Evolutionary conservation across 2,888 invertebrate genomes (phyloP), one percentile per base, ranked within the genome.

Genomic region (Anoncus sp.): DNA sequence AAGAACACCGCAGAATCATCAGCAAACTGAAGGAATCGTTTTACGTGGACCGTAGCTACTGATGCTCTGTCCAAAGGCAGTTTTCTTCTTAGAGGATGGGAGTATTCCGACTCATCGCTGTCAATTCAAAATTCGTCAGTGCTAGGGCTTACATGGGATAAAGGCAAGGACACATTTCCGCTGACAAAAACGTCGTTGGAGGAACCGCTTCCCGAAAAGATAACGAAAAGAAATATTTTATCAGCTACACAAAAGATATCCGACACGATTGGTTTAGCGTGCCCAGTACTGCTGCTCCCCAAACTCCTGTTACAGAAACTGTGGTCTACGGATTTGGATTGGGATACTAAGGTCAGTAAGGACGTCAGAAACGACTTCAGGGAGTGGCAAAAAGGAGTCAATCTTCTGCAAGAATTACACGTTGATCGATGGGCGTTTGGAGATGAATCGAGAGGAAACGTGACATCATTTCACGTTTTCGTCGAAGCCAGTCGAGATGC

Each of bases 391-490:
- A 35, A 75, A 38, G 67, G 84, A 53, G 66, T 85, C 24, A 43
- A 51, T n/a, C 24, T 60, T 9, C 45, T 84, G 12, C 27, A 45
- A 16, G 35, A 78, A n/a, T 40, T 85, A 7, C 53, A 69, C 20
- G 66, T 84, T 22, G 82, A 81, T n/a, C 71, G 84, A 62, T 78
- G 79, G 72, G 65, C 79, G 20, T 45, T 70, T 5, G 63, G 63
- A n/a, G n/a, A n/a, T n/a, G n/a, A n/a, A n/a, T n/a, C n/a, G n/a
- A n/a, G n/a, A n/a, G n/a, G n/a, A n/a, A n/a, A n/a, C n/a, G n/a
- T n/a, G n/a, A n/a, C 74, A 51, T 78, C 72, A 16, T 75, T 84
- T n/a, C 87, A 87, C 65, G 69, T 81, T 1, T 86, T 88, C 55
- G 74, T 75, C n/a, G 86, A 88, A 67, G 86, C 85, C 1, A 83